Percentiles rank a stretch among this genome's conserved stretches.
phyloP scores from a whole-genome alignment of 2,113 vertebrate genomes.

The Spheniscus mendiculus region DNA sequence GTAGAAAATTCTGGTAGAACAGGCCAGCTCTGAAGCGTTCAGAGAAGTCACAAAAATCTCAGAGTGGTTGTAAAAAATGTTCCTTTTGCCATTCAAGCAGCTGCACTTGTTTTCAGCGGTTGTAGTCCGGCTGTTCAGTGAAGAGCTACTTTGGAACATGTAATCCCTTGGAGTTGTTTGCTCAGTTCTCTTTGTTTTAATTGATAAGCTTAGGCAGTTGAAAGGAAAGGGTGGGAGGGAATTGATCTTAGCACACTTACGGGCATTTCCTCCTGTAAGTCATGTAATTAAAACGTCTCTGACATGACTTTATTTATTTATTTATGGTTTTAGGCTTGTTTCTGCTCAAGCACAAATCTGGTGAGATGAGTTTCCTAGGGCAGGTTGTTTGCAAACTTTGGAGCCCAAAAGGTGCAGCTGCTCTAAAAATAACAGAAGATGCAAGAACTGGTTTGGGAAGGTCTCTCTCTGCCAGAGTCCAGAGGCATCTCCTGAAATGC shows the following conservation, averaged over 20 bases:
- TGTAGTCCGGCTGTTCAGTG: neutral
- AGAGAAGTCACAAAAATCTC: neutral
- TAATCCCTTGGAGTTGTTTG: slow-evolving; percentile 41
- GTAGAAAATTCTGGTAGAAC: neutral
- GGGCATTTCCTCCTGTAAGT: slow-evolving; percentile 8
- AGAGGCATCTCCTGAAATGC: slow-evolving; percentile 34
- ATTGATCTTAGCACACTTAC: slow-evolving; percentile 2
- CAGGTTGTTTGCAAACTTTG: slow-evolving; percentile 42
- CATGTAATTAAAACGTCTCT: neutral
- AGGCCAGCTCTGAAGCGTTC: neutral
- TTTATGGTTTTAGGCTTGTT: slow-evolving; percentile 20
- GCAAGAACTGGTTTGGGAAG: slow-evolving; percentile 62
- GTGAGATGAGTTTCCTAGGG: neutral
- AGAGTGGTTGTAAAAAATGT: neutral
- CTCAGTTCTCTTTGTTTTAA: slow-evolving; percentile 27
- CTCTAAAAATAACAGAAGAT: slow-evolving; percentile 55
- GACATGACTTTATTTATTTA: slow-evolving; percentile 35
- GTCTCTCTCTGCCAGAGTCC: neutral
- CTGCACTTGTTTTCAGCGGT: neutral
- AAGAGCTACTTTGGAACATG: slow-evolving; percentile 27
- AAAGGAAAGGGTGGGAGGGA: slow-evolving; percentile 37
- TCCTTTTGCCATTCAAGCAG: neutral
- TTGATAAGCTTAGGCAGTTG: slow-evolving; percentile 10
- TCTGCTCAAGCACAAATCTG: slow-evolving; percentile 21
- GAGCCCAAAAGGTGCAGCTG: slow-evolving; percentile 36